These are phyloP conservation scores for Antheraea yamamai DNA, from an alignment of 2,888 invertebrate genomes.

Conservation along the genomic window DNA sequence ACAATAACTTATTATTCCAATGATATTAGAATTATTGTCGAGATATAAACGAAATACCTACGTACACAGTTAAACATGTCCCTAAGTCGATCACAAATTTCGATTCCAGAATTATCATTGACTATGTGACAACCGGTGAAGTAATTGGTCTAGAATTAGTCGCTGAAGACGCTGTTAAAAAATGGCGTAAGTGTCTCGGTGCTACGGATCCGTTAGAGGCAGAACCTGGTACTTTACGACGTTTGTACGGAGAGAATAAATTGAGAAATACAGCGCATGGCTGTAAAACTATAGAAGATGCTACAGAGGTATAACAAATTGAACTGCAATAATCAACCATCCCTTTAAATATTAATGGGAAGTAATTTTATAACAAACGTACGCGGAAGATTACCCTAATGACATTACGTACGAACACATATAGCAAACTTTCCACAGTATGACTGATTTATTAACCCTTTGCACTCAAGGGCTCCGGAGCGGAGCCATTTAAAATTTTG, in stretches of 20 bases:
- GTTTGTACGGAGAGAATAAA: conserved; percentile 85
- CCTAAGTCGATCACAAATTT: background rate
- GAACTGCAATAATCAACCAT: background rate
- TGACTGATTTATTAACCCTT: no score
- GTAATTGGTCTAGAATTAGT: conserved; percentile 88
- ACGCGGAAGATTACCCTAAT: background rate
- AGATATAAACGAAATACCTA: no score
- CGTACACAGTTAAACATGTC: no score
- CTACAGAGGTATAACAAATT: conserved; percentile 57
- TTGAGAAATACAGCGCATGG: conserved; percentile 88
- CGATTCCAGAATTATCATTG: conserved; percentile 79
- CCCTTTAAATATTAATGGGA: background rate
- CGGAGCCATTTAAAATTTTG: no score
- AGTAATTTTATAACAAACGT: background rate
- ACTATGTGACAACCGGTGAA: conserved; percentile 87
- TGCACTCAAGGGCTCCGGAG: no score
- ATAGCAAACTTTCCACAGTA: no score
- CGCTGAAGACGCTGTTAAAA: conserved; percentile 85
- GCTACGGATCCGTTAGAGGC: conserved; percentile 84
- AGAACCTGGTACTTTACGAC: conserved; percentile 83
- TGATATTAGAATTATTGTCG: no score
- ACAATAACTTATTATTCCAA: no score
- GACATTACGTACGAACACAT: no score
- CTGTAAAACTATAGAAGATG: conserved; percentile 82
- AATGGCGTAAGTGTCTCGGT: conserved; percentile 85